phyloP scores from a whole-genome alignment of 2,113 vertebrate species.

The Saimiri boliviensis region DNA sequence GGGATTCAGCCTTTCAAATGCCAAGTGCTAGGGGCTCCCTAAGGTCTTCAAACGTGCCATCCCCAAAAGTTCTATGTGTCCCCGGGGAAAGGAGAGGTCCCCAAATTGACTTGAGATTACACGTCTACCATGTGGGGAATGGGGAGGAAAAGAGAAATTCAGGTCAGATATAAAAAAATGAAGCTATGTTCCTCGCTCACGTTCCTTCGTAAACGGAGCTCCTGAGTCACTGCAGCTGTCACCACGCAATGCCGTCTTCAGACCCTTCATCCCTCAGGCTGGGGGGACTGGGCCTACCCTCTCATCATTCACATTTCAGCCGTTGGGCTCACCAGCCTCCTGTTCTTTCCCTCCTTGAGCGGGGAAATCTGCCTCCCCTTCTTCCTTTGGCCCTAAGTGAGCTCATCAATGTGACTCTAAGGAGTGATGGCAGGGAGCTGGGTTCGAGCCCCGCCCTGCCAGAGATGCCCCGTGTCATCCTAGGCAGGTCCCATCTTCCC shows the following conservation, averaged over 20 bases:
- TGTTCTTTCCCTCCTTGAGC: not conserved
- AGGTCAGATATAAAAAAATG: not conserved
- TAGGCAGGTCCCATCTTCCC: not conserved
- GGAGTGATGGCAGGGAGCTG: not conserved
- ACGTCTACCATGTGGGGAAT: not conserved
- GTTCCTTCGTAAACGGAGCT: not conserved
- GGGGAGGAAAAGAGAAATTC: not conserved
- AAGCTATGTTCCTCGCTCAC: not conserved
- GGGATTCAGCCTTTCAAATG: not conserved
- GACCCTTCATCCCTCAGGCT: not conserved
- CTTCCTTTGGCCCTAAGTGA: not conserved
- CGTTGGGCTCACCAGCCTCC: not conserved
- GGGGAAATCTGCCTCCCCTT: not conserved
- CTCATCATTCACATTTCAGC: not conserved
- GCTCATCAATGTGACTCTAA: not conserved
- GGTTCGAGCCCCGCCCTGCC: not conserved
- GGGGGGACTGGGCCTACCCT: not conserved
- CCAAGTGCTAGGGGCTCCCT: not conserved
- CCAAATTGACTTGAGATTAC: not conserved
- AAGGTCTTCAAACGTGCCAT: not conserved
- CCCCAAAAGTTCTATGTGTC: not conserved
- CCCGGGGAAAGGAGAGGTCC: not conserved
- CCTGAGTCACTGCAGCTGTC: not conserved
- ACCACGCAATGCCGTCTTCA: not conserved
- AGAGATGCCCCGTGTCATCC: not conserved